Base-by-base conservation (phyloP, 2,797 vertebrate species). In the Molossus alvarezi region DNA sequence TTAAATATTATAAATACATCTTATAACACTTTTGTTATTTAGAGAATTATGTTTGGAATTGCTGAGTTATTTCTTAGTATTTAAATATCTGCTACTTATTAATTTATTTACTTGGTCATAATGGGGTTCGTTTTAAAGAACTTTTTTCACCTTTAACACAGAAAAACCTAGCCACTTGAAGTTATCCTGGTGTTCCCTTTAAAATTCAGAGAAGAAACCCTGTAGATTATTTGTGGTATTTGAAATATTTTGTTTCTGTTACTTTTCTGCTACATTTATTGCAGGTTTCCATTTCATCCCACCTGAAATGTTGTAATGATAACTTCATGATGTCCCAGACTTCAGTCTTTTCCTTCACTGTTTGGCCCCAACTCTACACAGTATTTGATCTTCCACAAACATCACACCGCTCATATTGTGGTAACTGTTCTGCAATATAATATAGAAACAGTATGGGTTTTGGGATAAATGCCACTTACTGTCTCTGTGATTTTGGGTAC, bases 1-100 rank as follows among this genome's bases (percentile, higher is more conserved):
- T 96, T 90, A 95, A 90, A 14, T 89, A 83, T 96, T 95, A 62
- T 82, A 79, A 91, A 29, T 55, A 29, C 5, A 88, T 93, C 53
- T 91, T 64, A 21, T 64, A 93, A 45, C 20, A 71, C 12, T 80
- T 92, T 33, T 58, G 5, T 1, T 75, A 82, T 93, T 92, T 85
- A 86, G 29, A 90, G 25, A 93, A 85, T 79, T 88, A 80, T 95
- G 25, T 25, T 93, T 95, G 3, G 3, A 82, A 86, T 79, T 72
- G 57, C 1, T 89, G 25, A 94, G 6, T 7, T 96, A 7, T 57
- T 88, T 88, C n/a, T 72, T 90, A 60, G 4, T 90, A 88, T 94
- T 95, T 88, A 92, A 95, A 83, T 88, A 67, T n/a, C 6, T 90
- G 9, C 7, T 87, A 33, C 18, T 53, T 58, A 69, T 15, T 37